Evolutionary conservation across 2,797 vertebrate genomes (phyloP).

Genomic region (Sternarchorhynchus goeldii): DNA sequence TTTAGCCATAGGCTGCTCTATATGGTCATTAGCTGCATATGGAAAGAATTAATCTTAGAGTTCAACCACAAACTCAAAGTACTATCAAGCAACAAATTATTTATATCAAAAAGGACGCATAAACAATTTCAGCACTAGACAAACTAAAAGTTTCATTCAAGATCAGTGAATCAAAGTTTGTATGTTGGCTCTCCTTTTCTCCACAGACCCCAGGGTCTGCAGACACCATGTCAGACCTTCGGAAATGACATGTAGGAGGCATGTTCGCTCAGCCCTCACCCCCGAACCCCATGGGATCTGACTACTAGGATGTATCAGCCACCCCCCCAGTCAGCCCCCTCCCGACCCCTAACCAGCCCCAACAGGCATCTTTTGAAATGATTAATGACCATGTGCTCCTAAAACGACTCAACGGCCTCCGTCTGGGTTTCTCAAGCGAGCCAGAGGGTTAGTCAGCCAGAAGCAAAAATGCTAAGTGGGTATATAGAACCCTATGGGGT

Average conservation of each 20-base stretch:
- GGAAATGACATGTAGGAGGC: conserved; percentile 57
- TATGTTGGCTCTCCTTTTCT: conserved; percentile 53
- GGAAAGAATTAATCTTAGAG: not conserved
- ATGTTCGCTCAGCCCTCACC: conserved; percentile 34
- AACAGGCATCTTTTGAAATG: conserved; percentile 68
- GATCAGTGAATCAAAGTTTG: conserved; percentile 60
- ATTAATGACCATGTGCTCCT: conserved; percentile 70
- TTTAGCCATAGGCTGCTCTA: conserved; percentile 18
- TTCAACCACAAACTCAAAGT: conserved; percentile 10
- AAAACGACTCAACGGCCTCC: conserved; percentile 63
- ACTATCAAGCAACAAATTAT: conserved; percentile 14
- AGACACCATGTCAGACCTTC: conserved; percentile 48
- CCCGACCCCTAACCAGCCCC: conserved; percentile 59
- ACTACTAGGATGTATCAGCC: conserved; percentile 63
- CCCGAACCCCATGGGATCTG: conserved; percentile 57
- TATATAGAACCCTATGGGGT: conserved; percentile 62
- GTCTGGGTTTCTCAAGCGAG: conserved; percentile 62
- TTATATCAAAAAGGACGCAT: conserved; percentile 35
- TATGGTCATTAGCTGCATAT: conserved; percentile 23
- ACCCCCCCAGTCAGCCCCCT: conserved; percentile 57
- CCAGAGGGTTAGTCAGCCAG: conserved; percentile 62
- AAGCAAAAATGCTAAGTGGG: conserved; percentile 67
- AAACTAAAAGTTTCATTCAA: conserved; percentile 58
- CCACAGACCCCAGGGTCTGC: conserved; percentile 51
- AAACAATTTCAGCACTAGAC: conserved; percentile 45